Evolutionary conservation across 2,797 vertebrate species (phyloP).

Genomic region (Threskiornis aethiopicus): DNA sequence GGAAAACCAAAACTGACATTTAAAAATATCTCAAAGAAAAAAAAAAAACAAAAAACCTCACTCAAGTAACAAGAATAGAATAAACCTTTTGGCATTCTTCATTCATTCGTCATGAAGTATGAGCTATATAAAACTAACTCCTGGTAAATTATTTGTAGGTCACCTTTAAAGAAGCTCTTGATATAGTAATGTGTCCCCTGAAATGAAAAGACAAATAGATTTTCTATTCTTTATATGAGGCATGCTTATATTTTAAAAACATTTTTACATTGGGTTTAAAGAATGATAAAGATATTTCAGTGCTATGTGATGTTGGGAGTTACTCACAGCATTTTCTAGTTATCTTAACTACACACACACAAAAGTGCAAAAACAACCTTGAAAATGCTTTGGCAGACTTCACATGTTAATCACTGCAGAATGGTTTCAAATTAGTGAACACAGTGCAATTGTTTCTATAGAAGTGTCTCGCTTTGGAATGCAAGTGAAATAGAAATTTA

Average conservation of each 20-base stretch:
- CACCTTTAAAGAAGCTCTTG: neutral
- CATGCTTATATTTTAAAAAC: neutral
- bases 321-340: neutral
- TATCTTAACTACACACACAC: neutral
- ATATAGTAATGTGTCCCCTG: neutral
- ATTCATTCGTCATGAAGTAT: neutral
- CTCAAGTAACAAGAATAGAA: neutral
- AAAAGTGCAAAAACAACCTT: conserved; percentile 23
- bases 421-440: conserved; percentile 63
- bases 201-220: conserved; percentile 23
- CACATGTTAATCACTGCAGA: conserved; percentile 56
- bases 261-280: conserved; percentile 34
- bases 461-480: conserved; percentile 3
- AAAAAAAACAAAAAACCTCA: neutral
- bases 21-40: neutral
- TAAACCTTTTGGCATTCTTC: neutral
- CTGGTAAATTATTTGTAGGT: conserved; percentile 1
- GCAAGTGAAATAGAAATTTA: conserved; percentile 15
- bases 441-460: conserved; percentile 58
- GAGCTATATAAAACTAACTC: neutral
- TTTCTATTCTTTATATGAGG: neutral
- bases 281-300: conserved; percentile 19
- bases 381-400: conserved; percentile 60
- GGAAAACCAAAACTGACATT: neutral
- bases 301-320: neutral